Conservation (phyloP, 2,888 invertebrate genomes). For the Caradrina clavipalpis region DNA sequence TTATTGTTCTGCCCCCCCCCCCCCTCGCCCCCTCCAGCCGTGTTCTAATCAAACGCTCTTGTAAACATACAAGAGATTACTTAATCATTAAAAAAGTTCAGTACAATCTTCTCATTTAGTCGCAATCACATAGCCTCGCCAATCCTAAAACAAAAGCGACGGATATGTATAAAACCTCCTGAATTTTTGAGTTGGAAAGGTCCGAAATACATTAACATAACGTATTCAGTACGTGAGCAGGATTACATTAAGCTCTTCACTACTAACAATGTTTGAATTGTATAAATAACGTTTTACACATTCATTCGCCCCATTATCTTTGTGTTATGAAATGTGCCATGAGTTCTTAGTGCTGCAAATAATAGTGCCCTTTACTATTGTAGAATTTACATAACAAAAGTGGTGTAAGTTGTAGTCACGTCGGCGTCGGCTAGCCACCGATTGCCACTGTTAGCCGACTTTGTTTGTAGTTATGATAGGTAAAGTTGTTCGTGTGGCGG, state of each 20-base stretch:
- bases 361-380: slow-evolving; percentile 35
- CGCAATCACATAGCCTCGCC: slow-evolving; percentile 14
- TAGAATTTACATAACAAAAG: slow-evolving; percentile 50
- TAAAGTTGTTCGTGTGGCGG: slow-evolving; percentile 48
- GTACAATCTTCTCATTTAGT: background rate
- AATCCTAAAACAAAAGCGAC: slow-evolving; percentile 15
- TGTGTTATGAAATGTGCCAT: slow-evolving; percentile 27
- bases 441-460: slow-evolving; percentile 30
- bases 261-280: slow-evolving; percentile 47
- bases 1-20: slow-evolving; percentile 12
- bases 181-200: slow-evolving; percentile 37
- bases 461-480: slow-evolving; percentile 41
- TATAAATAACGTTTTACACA: slow-evolving; percentile 48
- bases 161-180: slow-evolving; percentile 39
- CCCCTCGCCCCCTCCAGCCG: background rate
- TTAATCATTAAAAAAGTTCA: slow-evolving; percentile 9
- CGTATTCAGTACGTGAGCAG: slow-evolving; percentile 52
- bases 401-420: slow-evolving; percentile 14
- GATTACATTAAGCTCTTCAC: slow-evolving; percentile 53
- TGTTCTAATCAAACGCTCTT: slow-evolving; percentile 7
- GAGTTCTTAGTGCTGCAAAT: slow-evolving; percentile 5
- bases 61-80: slow-evolving; percentile 15
- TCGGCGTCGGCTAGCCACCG: slow-evolving; percentile 27
- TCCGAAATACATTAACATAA: slow-evolving; percentile 50
- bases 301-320: slow-evolving; percentile 48